These are phyloP conservation scores for Drosophila borborema DNA, from an alignment of 2,888 invertebrate genomes.

Conservation along the genomic window DNA sequence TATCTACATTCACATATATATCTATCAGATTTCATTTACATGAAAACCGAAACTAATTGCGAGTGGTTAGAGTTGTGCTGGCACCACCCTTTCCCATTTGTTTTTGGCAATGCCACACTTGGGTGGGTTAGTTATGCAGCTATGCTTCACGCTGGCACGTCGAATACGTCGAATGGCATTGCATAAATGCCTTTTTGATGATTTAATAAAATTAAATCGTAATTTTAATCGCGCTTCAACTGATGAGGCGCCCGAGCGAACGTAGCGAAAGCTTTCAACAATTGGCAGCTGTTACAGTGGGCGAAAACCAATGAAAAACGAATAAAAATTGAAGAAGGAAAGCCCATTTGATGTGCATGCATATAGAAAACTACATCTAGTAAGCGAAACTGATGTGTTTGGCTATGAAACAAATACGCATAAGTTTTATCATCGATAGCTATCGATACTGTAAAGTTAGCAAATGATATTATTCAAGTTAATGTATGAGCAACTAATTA, in stretches of 20 bases:
- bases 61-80: not conserved
- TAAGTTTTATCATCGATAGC: too few relatives aligned
- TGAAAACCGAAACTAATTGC: slow-evolving; percentile 11
- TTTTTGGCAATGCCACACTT: slow-evolving; percentile 12
- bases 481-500: too few relatives aligned
- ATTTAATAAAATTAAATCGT: slow-evolving; percentile 79
- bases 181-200: slow-evolving; percentile 73
- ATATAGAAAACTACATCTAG: too few relatives aligned
- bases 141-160: slow-evolving; percentile 28
- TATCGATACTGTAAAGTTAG: not conserved
- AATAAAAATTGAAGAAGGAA: not conserved
- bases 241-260: slow-evolving; percentile 42
- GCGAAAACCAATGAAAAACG: not conserved
- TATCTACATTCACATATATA: not conserved
- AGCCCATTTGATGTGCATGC: not conserved
- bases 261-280: slow-evolving; percentile 66
- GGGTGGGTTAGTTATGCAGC: slow-evolving; percentile 45
- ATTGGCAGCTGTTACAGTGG: slow-evolving; percentile 55
- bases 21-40: not conserved
- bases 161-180: slow-evolving; percentile 40
- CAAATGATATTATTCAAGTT: too few relatives aligned
- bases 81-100: slow-evolving; percentile 14
- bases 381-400: not conserved
- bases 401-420: too few relatives aligned
- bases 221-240: slow-evolving; percentile 71